phyloP scores from a whole-genome alignment of 2,888 invertebrate species.

The Ferrisia virgata region DNA sequence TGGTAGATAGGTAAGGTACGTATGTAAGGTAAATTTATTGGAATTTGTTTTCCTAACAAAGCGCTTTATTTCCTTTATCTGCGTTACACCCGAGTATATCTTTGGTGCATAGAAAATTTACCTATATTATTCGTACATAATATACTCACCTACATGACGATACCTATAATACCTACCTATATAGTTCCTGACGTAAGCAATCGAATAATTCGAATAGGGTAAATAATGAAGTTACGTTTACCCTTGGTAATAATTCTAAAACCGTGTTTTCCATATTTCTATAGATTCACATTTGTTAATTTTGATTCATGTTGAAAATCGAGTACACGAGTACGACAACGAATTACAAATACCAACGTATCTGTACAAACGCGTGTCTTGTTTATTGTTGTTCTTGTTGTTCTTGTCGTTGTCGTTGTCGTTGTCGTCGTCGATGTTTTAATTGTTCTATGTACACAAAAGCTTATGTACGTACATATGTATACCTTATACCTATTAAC shows the following conservation, averaged over 20 bases:
- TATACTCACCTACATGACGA: no score
- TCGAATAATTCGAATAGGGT: not conserved
- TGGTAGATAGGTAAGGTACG: no score
- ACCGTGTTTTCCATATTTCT: not conserved
- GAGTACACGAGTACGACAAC: not conserved
- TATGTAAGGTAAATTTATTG: not conserved
- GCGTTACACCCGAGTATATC: not conserved
- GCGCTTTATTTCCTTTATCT: slow-evolving; percentile 11
- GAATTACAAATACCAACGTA: not conserved
- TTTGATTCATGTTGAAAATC: not conserved
- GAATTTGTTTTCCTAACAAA: slow-evolving; percentile 11
- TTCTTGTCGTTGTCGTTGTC: not conserved
- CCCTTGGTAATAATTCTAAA: not conserved
- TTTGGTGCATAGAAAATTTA: not conserved
- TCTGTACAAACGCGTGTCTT: no score
- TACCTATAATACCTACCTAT: not conserved
- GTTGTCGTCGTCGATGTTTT: not conserved
- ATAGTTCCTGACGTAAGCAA: not conserved
- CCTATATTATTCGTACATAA: not conserved
- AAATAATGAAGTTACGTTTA: slow-evolving; percentile 3
- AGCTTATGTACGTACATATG: no score
- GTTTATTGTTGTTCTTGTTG: not conserved
- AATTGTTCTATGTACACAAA: no score
- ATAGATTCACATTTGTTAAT: not conserved
- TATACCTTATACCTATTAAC: not conserved